Evolutionary conservation across 2,797 vertebrate genomes (phyloP).

Genomic region (Pipistrellus pipistrellus): DNA sequence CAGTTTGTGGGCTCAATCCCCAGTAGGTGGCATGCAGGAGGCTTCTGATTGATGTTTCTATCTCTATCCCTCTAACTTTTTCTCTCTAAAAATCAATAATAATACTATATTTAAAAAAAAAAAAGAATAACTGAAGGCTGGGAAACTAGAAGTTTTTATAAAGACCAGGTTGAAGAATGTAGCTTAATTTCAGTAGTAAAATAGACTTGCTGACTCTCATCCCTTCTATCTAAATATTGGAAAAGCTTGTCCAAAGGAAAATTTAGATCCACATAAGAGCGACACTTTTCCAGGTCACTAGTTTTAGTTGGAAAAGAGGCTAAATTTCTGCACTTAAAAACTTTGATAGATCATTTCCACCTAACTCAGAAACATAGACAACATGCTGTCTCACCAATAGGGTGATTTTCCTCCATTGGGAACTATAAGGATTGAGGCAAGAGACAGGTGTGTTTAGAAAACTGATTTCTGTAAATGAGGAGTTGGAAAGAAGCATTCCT

Average conservation of each 20-base stretch:
- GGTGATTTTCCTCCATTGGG: neutral
- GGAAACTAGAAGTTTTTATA: neutral
- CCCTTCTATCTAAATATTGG: neutral
- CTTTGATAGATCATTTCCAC: neutral
- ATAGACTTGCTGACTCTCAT: neutral
- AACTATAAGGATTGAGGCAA: constrained; percentile 2
- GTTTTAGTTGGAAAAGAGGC: neutral
- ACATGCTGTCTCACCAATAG: neutral
- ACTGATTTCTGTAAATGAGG: constrained; percentile 5
- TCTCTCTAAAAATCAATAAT: too few relatives aligned
- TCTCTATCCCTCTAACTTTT: too few relatives aligned
- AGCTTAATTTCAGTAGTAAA: neutral
- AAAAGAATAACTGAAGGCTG: neutral
- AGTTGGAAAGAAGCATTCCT: neutral
- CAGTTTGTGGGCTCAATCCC: too few relatives aligned
- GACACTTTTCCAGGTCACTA: neutral
- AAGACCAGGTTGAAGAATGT: neutral
- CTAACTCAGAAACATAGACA: constrained; percentile 10
- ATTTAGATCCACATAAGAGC: neutral
- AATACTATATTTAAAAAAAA: too few relatives aligned
- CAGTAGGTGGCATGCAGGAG: too few relatives aligned
- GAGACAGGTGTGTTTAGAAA: neutral
- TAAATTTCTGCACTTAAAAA: neutral
- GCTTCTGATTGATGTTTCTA: too few relatives aligned
- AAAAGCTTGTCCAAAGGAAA: neutral